phyloP scores from a whole-genome alignment of 2,797 vertebrate species.

The Thamnophis elegans region DNA sequence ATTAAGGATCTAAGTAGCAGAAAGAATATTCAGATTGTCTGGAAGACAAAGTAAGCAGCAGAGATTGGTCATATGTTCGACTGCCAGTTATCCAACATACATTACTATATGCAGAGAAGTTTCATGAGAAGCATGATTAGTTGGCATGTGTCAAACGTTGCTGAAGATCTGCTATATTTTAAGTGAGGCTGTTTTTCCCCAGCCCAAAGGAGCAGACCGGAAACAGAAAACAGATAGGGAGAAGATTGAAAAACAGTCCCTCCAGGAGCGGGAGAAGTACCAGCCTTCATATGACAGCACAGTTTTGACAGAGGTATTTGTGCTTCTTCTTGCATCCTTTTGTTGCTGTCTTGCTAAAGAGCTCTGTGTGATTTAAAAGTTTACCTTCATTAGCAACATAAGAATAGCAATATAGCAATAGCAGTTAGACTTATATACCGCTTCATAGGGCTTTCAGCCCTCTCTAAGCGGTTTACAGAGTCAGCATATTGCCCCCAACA shows the following conservation, averaged over 20 bases:
- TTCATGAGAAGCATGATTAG: neutral
- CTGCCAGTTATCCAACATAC: neutral
- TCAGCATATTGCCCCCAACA: too few species aligned
- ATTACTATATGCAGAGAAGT: neutral
- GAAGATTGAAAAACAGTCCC: conserved; percentile 83
- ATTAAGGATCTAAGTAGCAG: neutral
- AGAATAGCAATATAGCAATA: too few species aligned
- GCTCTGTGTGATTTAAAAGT: neutral
- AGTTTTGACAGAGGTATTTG: conserved; percentile 76
- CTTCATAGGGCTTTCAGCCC: too few species aligned
- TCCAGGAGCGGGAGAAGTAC: conserved; percentile 83
- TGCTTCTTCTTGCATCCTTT: too few species aligned
- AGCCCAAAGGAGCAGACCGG: conserved; percentile 85
- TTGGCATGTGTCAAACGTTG: neutral
- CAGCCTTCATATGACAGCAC: conserved; percentile 81
- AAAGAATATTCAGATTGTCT: neutral
- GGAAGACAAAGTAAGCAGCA: neutral
- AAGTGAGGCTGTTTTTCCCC: neutral
- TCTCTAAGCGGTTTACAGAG: too few species aligned
- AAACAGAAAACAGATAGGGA: conserved; percentile 86
- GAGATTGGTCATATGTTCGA: neutral
- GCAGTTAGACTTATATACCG: too few species aligned
- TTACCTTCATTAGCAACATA: neutral
- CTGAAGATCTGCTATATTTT: neutral
- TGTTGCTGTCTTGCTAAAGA: neutral